A percentile compares a stretch with the other conserved stretches of the same genome.
Conservation (phyloP, 2,888 invertebrate genomes). For the Chrysolina americana region DNA sequence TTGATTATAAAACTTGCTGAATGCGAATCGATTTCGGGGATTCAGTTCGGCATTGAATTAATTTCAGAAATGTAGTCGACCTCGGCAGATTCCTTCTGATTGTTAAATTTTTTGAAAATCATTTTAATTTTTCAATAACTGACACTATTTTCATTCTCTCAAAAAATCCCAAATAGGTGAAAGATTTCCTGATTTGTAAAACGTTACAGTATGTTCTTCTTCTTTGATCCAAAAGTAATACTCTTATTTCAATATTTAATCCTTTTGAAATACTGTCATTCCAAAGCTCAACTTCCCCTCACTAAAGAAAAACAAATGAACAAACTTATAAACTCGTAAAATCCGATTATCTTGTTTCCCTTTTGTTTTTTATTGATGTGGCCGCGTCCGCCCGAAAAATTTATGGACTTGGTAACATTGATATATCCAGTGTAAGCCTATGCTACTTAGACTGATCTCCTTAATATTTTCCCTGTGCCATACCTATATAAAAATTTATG, state of each 20-base stretch:
- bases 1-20: too few species aligned
- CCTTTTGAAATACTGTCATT: background rate
- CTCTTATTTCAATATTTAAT: background rate
- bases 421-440: constrained; percentile 32
- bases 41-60: too few species aligned
- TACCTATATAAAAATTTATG: constrained; percentile 48
- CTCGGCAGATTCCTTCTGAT: too few species aligned
- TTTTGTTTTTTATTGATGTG: constrained; percentile 21
- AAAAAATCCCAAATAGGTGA: too few species aligned
- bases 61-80: too few species aligned
- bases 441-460: constrained; percentile 34
- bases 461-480: constrained; percentile 44
- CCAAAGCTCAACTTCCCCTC: background rate
- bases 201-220: too few species aligned
- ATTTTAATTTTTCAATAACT: too few species aligned
- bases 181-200: too few species aligned
- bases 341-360: constrained; percentile 27
- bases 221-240: too few species aligned
- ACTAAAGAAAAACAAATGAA: constrained; percentile 22
- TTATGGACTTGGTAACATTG: constrained; percentile 25
- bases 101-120: too few species aligned
- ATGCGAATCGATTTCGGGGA: too few species aligned
- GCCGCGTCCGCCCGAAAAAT: constrained; percentile 7
- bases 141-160: too few species aligned
- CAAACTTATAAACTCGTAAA: constrained; percentile 26